A percentile compares a stretch with the other conserved stretches of the same genome.
These are phyloP conservation scores for Cottoperca gobio DNA, from an alignment of 2,797 vertebrate species.

Conservation along the genomic window DNA sequence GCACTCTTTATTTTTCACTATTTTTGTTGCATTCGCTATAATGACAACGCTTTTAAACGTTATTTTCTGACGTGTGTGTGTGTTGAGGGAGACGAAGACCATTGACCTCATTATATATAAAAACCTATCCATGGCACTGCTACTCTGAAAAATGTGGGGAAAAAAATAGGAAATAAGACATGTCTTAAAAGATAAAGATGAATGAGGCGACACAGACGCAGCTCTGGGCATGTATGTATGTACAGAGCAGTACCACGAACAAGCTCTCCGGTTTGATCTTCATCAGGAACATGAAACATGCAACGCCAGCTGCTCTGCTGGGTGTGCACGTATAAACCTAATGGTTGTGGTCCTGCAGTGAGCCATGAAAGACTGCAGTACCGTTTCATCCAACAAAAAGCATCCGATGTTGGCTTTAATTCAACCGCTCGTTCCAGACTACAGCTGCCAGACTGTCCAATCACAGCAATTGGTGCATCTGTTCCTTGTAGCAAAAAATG, in stretches of 20 bases:
- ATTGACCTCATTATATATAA: neutral
- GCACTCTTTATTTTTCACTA: neutral
- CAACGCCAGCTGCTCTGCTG: constrained; percentile 6
- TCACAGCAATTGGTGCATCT: constrained; percentile 23
- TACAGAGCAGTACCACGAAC: constrained; percentile 28
- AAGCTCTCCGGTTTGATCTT: constrained; percentile 36
- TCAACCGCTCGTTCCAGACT: constrained; percentile 14
- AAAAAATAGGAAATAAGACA: neutral
- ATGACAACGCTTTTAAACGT: too few species aligned
- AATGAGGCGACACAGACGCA: constrained; percentile 12
- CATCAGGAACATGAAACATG: constrained; percentile 17
- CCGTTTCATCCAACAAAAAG: constrained; percentile 34
- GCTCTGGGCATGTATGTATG: neutral
- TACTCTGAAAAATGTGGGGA: too few species aligned
- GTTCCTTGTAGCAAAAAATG: constrained; percentile 15
- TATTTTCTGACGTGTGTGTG: too few species aligned
- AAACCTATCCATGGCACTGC: too few species aligned
- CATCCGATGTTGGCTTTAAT: constrained; percentile 35
- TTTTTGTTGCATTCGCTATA: constrained; percentile 2
- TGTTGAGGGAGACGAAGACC: neutral
- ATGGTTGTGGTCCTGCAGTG: constrained; percentile 50
- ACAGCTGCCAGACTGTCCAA: constrained; percentile 26
- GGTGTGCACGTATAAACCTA: constrained; percentile 35
- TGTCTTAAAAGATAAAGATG: constrained; percentile 1
- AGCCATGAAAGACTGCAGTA: constrained; percentile 22